Conservation (phyloP, 2,797 vertebrate species). For the Erethizon dorsatum region DNA sequence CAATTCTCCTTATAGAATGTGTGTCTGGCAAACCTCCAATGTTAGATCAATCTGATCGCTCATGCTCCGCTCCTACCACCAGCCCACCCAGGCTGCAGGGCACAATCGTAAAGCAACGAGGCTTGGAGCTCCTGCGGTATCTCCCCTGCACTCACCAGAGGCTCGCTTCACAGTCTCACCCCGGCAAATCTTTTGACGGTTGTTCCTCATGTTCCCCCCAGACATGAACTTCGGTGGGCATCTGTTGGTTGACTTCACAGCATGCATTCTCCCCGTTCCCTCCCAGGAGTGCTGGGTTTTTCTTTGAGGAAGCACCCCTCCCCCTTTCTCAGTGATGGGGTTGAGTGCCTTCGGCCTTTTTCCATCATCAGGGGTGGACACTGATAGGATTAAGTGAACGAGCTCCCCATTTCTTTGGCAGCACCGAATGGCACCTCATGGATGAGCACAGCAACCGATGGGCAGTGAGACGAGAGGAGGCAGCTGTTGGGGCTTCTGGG, state of each 20-base stretch:
- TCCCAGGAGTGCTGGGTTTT: neutral
- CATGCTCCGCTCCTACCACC: neutral
- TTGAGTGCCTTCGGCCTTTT: neutral
- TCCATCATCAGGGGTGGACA: neutral
- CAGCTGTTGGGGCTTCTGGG: neutral
- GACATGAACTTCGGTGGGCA: no score
- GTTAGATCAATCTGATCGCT: neutral
- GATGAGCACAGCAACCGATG: neutral
- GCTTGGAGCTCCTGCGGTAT: neutral
- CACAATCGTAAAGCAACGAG: neutral
- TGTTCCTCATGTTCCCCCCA: neutral
- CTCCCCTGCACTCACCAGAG: neutral
- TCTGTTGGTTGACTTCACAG: neutral
- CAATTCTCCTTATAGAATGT: neutral
- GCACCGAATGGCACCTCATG: neutral
- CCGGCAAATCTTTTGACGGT: neutral
- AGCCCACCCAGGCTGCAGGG: neutral
- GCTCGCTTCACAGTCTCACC: no score
- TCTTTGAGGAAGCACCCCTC: neutral
- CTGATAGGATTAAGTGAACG: neutral
- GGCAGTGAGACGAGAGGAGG: neutral
- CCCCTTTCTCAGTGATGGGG: neutral
- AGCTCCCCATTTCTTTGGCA: neutral
- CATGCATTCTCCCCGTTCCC: neutral
- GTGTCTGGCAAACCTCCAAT: slow-evolving; percentile 4